Conservation (phyloP, 2,797 vertebrate genomes). For the Staurois parvus region DNA sequence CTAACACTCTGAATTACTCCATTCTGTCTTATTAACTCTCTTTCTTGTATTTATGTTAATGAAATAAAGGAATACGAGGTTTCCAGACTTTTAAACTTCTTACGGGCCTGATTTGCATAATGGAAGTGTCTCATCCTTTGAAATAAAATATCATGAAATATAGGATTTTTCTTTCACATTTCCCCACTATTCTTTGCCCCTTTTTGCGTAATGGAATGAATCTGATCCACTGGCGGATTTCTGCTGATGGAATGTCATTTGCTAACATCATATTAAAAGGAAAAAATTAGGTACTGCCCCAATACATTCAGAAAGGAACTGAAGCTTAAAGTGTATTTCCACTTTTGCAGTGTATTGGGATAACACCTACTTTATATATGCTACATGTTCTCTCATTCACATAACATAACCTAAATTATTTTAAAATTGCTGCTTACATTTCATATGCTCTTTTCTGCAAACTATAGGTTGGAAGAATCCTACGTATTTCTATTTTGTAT, state of each 20-base stretch:
- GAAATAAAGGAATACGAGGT: constrained; percentile 74
- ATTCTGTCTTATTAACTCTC: constrained; percentile 59
- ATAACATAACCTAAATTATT: no score
- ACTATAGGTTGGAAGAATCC: no score
- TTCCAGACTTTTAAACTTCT: constrained; percentile 75
- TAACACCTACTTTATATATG: no score
- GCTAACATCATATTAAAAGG: constrained; percentile 8
- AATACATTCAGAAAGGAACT: neutral
- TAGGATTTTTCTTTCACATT: constrained; percentile 46
- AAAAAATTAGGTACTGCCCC: neutral
- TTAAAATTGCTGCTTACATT: no score
- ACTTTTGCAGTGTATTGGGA: no score
- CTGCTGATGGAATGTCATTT: constrained; percentile 62
- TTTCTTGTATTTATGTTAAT: constrained; percentile 64
- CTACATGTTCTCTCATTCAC: no score
- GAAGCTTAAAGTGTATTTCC: neutral
- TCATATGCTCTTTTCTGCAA: no score
- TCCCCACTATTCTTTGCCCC: constrained; percentile 40
- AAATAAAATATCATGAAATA: constrained; percentile 68
- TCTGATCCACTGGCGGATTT: constrained; percentile 42
- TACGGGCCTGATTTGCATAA: constrained; percentile 69
- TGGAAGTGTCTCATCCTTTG: constrained; percentile 63
- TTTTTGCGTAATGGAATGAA: constrained; percentile 34
- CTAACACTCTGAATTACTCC: constrained; percentile 52
- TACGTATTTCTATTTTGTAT: no score